Conservation (phyloP, 2,888 invertebrate genomes). For the Lysandra coridon region DNA sequence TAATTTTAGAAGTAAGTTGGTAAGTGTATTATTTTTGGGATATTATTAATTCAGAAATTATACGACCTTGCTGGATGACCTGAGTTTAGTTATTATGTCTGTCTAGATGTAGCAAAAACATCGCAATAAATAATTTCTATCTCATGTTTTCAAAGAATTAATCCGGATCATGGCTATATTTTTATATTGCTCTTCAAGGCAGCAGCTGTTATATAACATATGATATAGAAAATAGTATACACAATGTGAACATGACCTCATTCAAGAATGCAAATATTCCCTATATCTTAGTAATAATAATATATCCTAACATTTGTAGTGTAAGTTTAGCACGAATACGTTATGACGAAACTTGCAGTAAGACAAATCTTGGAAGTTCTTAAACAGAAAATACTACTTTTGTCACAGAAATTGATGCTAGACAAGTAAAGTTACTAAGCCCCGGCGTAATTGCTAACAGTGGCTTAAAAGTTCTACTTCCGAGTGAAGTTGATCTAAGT, state of each 20-base stretch:
- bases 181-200: neutral
- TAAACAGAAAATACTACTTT: conserved; percentile 24
- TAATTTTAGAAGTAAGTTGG: neutral
- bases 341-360: conserved; percentile 7
- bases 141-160: neutral
- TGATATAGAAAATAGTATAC: neutral
- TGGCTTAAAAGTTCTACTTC: neutral
- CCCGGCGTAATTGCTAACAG: neutral
- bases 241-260: neutral
- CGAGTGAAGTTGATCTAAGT: neutral
- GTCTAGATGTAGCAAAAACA: neutral
- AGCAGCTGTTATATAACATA: neutral
- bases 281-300: neutral
- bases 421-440: conserved; percentile 24
- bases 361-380: conserved; percentile 21
- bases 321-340: conserved; percentile 7
- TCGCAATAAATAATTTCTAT: neutral
- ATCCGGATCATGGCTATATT: neutral
- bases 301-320: conserved; percentile 1
- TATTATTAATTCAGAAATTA: neutral
- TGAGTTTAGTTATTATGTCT: neutral
- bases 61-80: neutral
- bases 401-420: conserved; percentile 20
- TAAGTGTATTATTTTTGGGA: neutral
- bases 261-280: neutral